These are phyloP conservation scores for Burhinus bistriatus DNA, from an alignment of 2,113 vertebrate genomes.

Conservation along the genomic window DNA sequence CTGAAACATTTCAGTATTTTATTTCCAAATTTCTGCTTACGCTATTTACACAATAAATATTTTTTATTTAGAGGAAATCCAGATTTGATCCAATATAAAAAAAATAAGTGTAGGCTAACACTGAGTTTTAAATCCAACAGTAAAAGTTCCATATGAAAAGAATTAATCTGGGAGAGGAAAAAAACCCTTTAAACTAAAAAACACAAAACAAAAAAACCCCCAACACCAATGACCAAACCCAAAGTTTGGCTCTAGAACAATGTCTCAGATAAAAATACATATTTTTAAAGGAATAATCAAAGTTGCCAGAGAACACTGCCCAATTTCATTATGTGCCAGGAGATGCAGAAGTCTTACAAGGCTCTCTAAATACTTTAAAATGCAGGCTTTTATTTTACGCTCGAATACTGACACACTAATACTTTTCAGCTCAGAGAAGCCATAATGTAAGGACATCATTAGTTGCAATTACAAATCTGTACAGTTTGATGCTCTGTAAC, in stretches of 20 bases:
- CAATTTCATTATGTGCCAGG: not conserved
- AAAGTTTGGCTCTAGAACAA: not conserved
- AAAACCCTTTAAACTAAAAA: not conserved
- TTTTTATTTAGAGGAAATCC: not conserved
- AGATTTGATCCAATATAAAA: not conserved
- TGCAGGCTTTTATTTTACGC: not conserved
- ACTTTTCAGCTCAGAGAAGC: not conserved
- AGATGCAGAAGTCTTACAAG: not conserved
- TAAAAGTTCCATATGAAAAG: not conserved
- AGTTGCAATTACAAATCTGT: not conserved
- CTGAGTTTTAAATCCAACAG: not conserved
- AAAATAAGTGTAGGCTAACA: not conserved
- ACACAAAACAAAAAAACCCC: not conserved
- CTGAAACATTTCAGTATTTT: not conserved
- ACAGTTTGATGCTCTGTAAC: not conserved
- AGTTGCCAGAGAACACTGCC: not conserved
- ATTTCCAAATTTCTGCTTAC: not conserved
- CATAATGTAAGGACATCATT: not conserved
- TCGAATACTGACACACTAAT: not conserved
- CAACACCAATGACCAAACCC: no score
- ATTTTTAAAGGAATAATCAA: not conserved
- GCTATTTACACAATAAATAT: not conserved
- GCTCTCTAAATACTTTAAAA: not conserved
- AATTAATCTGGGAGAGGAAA: not conserved
- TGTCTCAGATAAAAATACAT: not conserved